Evolutionary conservation across 1,140 invertebrate species (phyloP), one percentile per base, ranked within the genome.

Genomic region (Diplogasteroides magnus): DNA sequence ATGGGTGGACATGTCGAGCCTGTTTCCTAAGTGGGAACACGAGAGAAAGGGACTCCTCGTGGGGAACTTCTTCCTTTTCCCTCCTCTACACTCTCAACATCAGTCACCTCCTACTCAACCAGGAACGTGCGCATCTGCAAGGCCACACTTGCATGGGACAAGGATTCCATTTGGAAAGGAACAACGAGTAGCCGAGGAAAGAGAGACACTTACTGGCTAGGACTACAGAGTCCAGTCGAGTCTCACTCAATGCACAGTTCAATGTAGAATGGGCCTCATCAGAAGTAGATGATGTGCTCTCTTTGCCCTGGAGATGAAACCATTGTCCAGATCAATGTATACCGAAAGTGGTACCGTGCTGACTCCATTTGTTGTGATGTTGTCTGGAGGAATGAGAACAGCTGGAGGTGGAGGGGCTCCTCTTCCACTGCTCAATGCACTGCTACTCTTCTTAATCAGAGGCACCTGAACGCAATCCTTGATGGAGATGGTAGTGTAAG

Each of bases 81-180:
- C 27, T 63, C 11, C 66, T 70, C 23, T 66, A 67, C 23, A 32
- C 66, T 31, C 68, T 60, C 61, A 74, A 31, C 31, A 62, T 32
- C 37, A n/a, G n/a, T n/a, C n/a, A 23, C 48, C 63, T 71, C 61
- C 32, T 71, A 65, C 14, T 71, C 69, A 31, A 65, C 69, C n/a
- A n/a, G n/a, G n/a, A n/a, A n/a, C n/a, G n/a, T n/a, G n/a, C n/a
- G n/a, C n/a, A n/a, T n/a, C n/a, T n/a, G n/a, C n/a, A n/a, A n/a
- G n/a, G n/a, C n/a, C n/a, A n/a, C n/a, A n/a, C n/a, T n/a, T n/a
- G n/a, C n/a, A n/a, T n/a, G n/a, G n/a, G n/a, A n/a, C n/a, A n/a
- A n/a, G n/a, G n/a, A n/a, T n/a, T n/a, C n/a, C n/a, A n/a, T n/a
- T n/a, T n/a, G n/a, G n/a, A n/a, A n/a, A n/a, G n/a, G n/a, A n/a